Base-by-base conservation (phyloP, 2,888 invertebrate genomes). In the Epinotia demarniana region DNA sequence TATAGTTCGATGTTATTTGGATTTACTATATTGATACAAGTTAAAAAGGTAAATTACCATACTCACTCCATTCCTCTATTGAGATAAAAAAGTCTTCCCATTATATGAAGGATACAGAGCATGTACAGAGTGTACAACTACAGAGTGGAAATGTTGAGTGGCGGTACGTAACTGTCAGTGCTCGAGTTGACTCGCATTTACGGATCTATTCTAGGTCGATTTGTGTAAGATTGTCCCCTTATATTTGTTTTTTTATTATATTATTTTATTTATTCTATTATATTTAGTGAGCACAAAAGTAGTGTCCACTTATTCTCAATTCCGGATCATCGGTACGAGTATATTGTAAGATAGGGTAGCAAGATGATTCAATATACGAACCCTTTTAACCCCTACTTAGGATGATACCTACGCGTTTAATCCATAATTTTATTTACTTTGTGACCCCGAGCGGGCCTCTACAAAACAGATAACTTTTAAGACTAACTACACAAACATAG, bases 401-500 rank as follows among this genome's bases (percentile, higher is more conserved):
- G 75, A 67, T 57, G 71, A 71, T 75, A n/a, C n/a, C n/a, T n/a
- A 72, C 71, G 55, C 71, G 70, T 75, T 75, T 75, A 43, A 75
- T 75, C 61, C 71, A 75, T 72, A 71, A 75, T 67, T 75, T 71
- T 75, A 71, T 75, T 75, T 75, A 66, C 66, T 66, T 75, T 57
- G 61, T 27, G 61, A 72, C 57, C 75, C 61, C 9, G 33, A 63
- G 9, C 53, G 39, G 58, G 53, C 58, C 39, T 55, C 23, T 68
- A 60, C 27, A 27, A 55, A 43, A 55, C 55, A 43, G 55, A 66
- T 71, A 64, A 66, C 55, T 72, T 61, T 70, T 75, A 64, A 71
- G 57, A 62, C 39, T 39, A 39, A 39, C 33, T 63, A 53, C 13
- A 64, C 49, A 63, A 6, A 62, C 55, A 43, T 64, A 69, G 70